These are phyloP conservation scores for Lysandra bellargus DNA, from an alignment of 2,888 invertebrate genomes.

Conservation along the genomic window DNA sequence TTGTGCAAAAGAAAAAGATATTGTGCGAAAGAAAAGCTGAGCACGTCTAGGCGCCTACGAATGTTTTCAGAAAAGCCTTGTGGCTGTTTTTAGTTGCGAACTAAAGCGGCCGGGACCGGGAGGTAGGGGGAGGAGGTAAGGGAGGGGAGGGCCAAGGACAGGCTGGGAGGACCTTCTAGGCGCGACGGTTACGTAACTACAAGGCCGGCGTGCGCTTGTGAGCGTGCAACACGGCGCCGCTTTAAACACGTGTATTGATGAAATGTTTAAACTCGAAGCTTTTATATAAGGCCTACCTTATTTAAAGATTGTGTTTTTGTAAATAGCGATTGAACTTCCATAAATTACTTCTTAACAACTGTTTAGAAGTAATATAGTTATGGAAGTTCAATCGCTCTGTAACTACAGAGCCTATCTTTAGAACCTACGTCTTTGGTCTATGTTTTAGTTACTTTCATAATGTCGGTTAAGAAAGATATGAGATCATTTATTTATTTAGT, in stretches of 20 bases:
- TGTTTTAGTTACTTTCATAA: neutral
- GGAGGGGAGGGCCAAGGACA: conserved; percentile 44
- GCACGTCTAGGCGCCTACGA: conserved; percentile 15
- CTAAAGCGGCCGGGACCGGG: conserved; percentile 31
- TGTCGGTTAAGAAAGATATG: too few species aligned
- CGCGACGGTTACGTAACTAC: conserved; percentile 66
- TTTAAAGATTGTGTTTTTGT: neutral
- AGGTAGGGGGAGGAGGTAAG: conserved; percentile 21
- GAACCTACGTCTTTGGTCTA: neutral
- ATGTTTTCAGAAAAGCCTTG: conserved; percentile 27
- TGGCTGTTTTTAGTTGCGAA: conserved; percentile 27
- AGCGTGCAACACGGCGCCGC: conserved; percentile 33
- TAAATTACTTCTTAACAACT: neutral
- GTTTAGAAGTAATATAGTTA: too few species aligned
- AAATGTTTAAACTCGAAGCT: neutral
- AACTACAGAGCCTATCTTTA: too few species aligned
- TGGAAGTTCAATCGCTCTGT: too few species aligned
- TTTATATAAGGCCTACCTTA: neutral
- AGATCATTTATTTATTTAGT: too few species aligned
- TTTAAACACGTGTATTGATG: conserved; percentile 25
- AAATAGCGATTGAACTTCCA: neutral
- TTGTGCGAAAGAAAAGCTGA: neutral
- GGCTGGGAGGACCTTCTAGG: conserved; percentile 59
- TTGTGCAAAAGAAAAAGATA: neutral
- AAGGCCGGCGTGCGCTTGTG: conserved; percentile 52